Evolutionary conservation across 2,888 invertebrate genomes (phyloP), one percentile per base, ranked within the genome.

Genomic region (Tuta absoluta): DNA sequence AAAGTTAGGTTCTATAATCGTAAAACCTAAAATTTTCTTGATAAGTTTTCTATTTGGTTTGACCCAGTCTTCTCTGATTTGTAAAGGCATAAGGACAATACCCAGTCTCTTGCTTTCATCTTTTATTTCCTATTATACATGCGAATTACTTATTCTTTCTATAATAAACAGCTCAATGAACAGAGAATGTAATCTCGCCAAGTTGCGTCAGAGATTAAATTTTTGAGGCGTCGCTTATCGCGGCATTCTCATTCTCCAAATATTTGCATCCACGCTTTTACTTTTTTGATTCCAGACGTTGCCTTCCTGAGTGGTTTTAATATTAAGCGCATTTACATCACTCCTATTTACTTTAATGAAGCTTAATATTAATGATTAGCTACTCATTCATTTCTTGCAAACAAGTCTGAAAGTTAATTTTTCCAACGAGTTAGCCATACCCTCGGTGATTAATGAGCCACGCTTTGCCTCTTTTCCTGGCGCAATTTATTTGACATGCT

Each of bases 171-270:
- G 63, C 66, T 64, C 69, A 69, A 72, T 71, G 64, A 71, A 74
- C 75, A 76, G 73, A 69, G 73, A 77, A 78, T 81, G 79, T 81
- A 81, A 84, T 82, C 80, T 80, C 72, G 76, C 68, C 67, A 72
- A 71, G 71, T 75, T 71, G 76, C 75, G 78, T 75, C 73, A 75
- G 48, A 66, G 79, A 82, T 82, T 78, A 82, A 71, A 78, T 78
- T 81, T 82, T 80, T 74, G 73, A 75, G 72, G 64, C 65, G 63
- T 41, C 58, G 74, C 74, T 79, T 82, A 82, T 84, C 80, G 71
- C 75, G 66, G 70, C 69, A 73, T 79, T 75, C 72, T 75, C 74
- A 75, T 78, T 77, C 71, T 76, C 68, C 73, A 78, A 79, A 81
- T 79, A 81, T 84, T 81, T 80, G 75, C 69, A 67, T 56, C 17